Evolutionary conservation across 1,140 invertebrate genomes (phyloP).

Genomic region (Drosophila hydei): DNA sequence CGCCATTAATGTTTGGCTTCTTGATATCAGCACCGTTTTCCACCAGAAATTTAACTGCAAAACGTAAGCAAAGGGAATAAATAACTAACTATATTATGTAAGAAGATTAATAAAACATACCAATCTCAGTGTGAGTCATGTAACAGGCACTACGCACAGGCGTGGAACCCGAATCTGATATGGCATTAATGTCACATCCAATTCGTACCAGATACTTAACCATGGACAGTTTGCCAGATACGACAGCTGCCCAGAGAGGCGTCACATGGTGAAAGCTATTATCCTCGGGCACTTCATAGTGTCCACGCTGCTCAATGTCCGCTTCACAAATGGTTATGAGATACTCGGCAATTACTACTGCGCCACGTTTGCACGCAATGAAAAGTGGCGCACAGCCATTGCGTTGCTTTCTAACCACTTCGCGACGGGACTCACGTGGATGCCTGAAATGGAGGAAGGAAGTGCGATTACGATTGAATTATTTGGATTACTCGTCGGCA

Average conservation of each 20-base stretch:
- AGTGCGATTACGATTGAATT: conserved; percentile 20
- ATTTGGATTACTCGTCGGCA: background rate
- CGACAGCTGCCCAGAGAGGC: conserved; percentile 96
- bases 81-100: no score
- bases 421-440: conserved; percentile 67
- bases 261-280: conserved; percentile 92
- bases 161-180: conserved; percentile 95
- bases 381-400: conserved; percentile 95
- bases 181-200: conserved; percentile 92
- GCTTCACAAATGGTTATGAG: conserved; percentile 92
- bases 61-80: background rate
- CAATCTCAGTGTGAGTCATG: conserved; percentile 94
- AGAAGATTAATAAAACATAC: conserved; percentile 61
- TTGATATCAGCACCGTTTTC: conserved; percentile 94
- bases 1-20: conserved; percentile 95
- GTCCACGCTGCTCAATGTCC: conserved; percentile 93
- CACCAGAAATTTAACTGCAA: conserved; percentile 90
- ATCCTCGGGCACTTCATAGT: conserved; percentile 89
- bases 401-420: conserved; percentile 75
- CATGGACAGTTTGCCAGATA: conserved; percentile 92
- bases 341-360: conserved; percentile 95
- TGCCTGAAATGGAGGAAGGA: conserved; percentile 50
- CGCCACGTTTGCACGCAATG: conserved; percentile 92
- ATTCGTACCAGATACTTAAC: conserved; percentile 91
- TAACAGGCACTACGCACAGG: conserved; percentile 94